These are phyloP conservation scores for Callaeas wilsoni DNA, from an alignment of 2,113 vertebrate genomes.

Conservation along the genomic window DNA sequence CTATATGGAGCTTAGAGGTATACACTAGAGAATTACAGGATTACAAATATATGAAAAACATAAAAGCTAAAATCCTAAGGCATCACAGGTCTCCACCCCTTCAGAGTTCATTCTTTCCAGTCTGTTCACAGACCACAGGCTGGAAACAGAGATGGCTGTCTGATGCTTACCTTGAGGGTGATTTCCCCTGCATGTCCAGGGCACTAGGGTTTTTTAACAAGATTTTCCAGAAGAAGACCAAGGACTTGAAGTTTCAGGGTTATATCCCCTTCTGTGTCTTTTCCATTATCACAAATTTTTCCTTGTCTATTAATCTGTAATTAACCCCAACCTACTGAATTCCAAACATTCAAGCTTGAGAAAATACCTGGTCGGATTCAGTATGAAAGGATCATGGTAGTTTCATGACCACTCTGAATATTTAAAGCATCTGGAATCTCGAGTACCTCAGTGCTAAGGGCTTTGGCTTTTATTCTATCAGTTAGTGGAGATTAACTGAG, in stretches of 20 bases:
- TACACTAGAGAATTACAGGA: too few relatives aligned
- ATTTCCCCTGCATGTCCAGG: neutral
- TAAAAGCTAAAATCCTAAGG: too few relatives aligned
- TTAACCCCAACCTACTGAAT: neutral
- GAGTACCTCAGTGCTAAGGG: neutral
- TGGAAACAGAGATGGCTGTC: neutral
- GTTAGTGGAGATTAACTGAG: neutral
- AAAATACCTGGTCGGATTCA: neutral
- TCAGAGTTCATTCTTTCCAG: neutral
- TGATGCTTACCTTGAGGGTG: rapidly evolving
- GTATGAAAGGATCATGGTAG: neutral
- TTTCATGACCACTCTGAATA: neutral
- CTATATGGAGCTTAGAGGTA: too few relatives aligned
- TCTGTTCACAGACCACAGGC: rapidly evolving
- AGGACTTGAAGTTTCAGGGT: neutral
- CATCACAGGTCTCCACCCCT: neutral
- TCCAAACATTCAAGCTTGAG: neutral
- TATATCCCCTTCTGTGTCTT: neutral
- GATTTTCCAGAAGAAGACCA: neutral
- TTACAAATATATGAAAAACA: too few relatives aligned
- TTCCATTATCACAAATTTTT: neutral
- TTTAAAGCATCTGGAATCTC: neutral
- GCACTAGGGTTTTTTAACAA: neutral
- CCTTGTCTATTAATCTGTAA: neutral
- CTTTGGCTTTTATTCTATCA: neutral